Evolutionary conservation across 1,140 invertebrate species (phyloP), one percentile per base, ranked within the genome.

Genomic region (Stegodyphus dumicola): DNA sequence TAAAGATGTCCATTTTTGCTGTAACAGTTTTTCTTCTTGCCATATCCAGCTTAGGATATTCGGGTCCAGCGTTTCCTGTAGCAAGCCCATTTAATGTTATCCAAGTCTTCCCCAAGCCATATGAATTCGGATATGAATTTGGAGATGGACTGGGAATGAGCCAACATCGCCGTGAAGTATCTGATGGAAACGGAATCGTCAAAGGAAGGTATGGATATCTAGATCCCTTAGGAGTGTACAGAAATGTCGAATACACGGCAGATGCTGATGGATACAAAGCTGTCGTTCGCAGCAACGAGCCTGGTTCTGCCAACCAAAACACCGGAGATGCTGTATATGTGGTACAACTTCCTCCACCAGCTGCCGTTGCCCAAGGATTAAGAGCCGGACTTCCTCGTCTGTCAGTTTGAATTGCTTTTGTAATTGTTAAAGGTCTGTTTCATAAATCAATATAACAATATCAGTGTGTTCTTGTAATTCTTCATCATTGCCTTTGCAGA

Each of bases 191-290:
- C n/a, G 87, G 87, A 4, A 64, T 15, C 6, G 84, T 88, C 7
- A 86, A 77, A 48, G 88, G 88, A 18, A 65, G 66, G 18, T 89
- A 89, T 76, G 80, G 85, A 7, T 88, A 89, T 10, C 69, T 87
- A 11, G 78, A 89, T 17, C 86, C 88, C 6, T 78, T 88, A 80
- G 89, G 89, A 1, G 67, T 85, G 2, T 77, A 85, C 7, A 86
- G 89, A 66, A 84, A 85, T 11, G 89, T 89, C 6, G 89, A 89
- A 10, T 90, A 90, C 80, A 86, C 83, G 3, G 89, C 89, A 60
- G 89, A 89, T 70, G 88, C 88, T 17, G 60, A 88, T 18, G 89
- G 89, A 10, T 90, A 88, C 78, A 77, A 86, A 73, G 89, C 89
- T 49, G 53, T 60, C 1, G 33, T 86, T 11, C 49, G 17, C 9